Base-by-base conservation (phyloP, 1,140 invertebrate genomes). In the Solen grandis region DNA sequence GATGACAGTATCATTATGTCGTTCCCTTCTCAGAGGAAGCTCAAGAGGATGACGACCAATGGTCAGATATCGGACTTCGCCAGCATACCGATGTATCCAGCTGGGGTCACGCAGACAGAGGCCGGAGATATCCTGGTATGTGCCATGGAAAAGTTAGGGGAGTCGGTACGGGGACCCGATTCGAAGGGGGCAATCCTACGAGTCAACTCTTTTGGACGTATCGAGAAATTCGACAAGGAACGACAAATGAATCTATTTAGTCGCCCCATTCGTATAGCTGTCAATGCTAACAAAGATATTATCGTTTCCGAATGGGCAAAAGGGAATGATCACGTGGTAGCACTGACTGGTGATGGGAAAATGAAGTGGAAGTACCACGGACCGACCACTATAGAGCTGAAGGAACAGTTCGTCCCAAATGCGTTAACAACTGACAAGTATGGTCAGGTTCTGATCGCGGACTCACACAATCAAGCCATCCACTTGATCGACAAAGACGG, bases 301-400 rank as follows among this genome's bases (percentile, higher is more conserved):
- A 65, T 72, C 25, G 66, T 80, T 5, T 80, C 77, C 4, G 77
- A 80, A 38, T 72, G 68, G 77, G 77, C 68, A 16, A 80, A 80
- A 38, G 66, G 66, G 22, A 72, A 80, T 29, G 68, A 80, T 22
- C 77, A 80, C 31, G 77, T 80, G 25, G 77, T 80, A 8, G 69
- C 69, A 5, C n/a, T 73, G 22, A 70, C 66, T 8, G 36, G 22
- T 3, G 68, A 72, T 31, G 77, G 77, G 14, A 80, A 80, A 35
- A 73, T 72, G 55, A 80, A 80, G 65, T 65, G 68, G 68, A n/a
- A 59, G 16, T 80, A 80, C 22, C 52, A 63, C 52, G 77, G 77
- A 22, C 77, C 68, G 0, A 80, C 59, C n/a, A 73, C 57, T 10
- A 33, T 72, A 29, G 69, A 80, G 50, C 46, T 80, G 33, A 19